Conservation (phyloP, 1,140 invertebrate genomes). For the Hycleus cichorii region DNA sequence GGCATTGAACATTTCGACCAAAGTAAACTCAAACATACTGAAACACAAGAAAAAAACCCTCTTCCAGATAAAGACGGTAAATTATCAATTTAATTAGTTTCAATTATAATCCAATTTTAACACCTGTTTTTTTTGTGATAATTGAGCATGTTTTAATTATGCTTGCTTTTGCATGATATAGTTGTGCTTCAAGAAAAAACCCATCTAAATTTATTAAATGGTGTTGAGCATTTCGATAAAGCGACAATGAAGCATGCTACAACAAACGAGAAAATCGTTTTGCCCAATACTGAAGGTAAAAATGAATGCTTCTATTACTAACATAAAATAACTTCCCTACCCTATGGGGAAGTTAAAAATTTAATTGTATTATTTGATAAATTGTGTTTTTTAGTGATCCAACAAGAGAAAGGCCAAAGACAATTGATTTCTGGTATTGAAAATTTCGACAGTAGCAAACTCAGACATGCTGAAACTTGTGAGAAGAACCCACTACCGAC, state of each 20-base stretch:
- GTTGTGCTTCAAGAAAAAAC: slow-evolving; percentile 58
- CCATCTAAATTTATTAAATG: slow-evolving; percentile 57
- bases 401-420: slow-evolving; percentile 80
- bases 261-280: slow-evolving; percentile 67
- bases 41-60: slow-evolving; percentile 88
- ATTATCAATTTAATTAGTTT: slow-evolving; percentile 23
- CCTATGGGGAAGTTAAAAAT: too few relatives aligned
- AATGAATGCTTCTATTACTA: not conserved
- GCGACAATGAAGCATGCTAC: slow-evolving; percentile 65
- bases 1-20: slow-evolving; percentile 80
- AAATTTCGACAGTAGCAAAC: slow-evolving; percentile 73
- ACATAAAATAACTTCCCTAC: too few relatives aligned
- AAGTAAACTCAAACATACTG: slow-evolving; percentile 79
- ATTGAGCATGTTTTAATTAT: slow-evolving; percentile 24
- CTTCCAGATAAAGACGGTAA: slow-evolving; percentile 91
- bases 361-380: not conserved
- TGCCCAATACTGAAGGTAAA: slow-evolving; percentile 66
- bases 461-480: slow-evolving; percentile 83
- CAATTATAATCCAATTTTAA: not conserved
- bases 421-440: slow-evolving; percentile 81
- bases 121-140: slow-evolving; percentile 1
- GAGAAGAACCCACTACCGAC: slow-evolving; percentile 81
- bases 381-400: slow-evolving; percentile 58
- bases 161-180: slow-evolving; percentile 30
- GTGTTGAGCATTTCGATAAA: slow-evolving; percentile 66